phyloP scores from a whole-genome alignment of 1,140 invertebrate species.

The Neomicropteryx cornuta region DNA sequence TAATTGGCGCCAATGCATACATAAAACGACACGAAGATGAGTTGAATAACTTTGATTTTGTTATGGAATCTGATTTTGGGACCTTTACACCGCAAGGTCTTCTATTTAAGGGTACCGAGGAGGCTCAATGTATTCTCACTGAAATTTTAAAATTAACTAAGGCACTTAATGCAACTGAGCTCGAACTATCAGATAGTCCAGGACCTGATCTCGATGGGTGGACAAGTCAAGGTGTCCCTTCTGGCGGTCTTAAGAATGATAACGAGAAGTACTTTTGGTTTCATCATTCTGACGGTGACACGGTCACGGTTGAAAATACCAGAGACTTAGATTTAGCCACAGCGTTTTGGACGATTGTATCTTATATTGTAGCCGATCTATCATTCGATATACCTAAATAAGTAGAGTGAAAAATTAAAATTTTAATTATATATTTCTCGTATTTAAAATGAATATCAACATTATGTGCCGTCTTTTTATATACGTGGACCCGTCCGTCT shows the following conservation, averaged over 20 bases:
- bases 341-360: slow-evolving; percentile 54
- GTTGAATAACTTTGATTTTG: slow-evolving; percentile 27
- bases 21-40: slow-evolving; percentile 37
- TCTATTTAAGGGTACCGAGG: slow-evolving; percentile 35
- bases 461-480: no score
- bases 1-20: slow-evolving; percentile 47
- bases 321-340: slow-evolving; percentile 47
- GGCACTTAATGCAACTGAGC: slow-evolving; percentile 14
- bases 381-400: slow-evolving; percentile 43
- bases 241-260: slow-evolving; percentile 45
- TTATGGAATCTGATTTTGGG: slow-evolving; percentile 68
- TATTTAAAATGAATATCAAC: no score
- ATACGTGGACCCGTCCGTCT: no score
- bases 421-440: no score
- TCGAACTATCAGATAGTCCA: slow-evolving; percentile 16
- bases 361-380: slow-evolving; percentile 57
- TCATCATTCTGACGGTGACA: slow-evolving; percentile 64
- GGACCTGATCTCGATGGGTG: slow-evolving; percentile 51
- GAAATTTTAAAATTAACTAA: slow-evolving; percentile 40
- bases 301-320: slow-evolving; percentile 53
- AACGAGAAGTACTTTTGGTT: slow-evolving; percentile 64
- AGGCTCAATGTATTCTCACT: slow-evolving; percentile 45
- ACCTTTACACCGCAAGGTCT: slow-evolving; percentile 58
- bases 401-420: no score
- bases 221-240: slow-evolving; percentile 48